phyloP scores from a whole-genome alignment of 2,113 vertebrate species.

The zebrafish (Danio rerio) region GRCz12tu NC_133189.1:21581001-21581500 shows the following conservation, averaged over 20 bases:
- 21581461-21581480: too few relatives aligned
- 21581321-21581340: too few relatives aligned
- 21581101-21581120: not conserved
- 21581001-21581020: conserved; percentile 22
- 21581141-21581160: conserved; percentile 12
- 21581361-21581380: too few relatives aligned
- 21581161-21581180: not conserved
- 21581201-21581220: not conserved
- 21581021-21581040: conserved; percentile 25
- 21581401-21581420: too few relatives aligned
- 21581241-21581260: not conserved
- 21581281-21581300: not conserved
- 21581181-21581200: not conserved
- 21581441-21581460: too few relatives aligned
- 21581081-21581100: conserved; percentile 38
- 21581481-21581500: too few relatives aligned
- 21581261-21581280: not conserved
- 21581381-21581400: too few relatives aligned
- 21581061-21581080: not conserved
- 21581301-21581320: too few relatives aligned
- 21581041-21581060: conserved; percentile 20
- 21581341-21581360: too few relatives aligned
- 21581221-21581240: not conserved
- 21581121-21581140: conserved; percentile 13
- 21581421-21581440: too few relatives aligned